A percentile compares a stretch with the other conserved stretches of the same genome.
phyloP scores from a whole-genome alignment of 1,140 invertebrate genomes.

The Temnothorax nylanderi region DNA sequence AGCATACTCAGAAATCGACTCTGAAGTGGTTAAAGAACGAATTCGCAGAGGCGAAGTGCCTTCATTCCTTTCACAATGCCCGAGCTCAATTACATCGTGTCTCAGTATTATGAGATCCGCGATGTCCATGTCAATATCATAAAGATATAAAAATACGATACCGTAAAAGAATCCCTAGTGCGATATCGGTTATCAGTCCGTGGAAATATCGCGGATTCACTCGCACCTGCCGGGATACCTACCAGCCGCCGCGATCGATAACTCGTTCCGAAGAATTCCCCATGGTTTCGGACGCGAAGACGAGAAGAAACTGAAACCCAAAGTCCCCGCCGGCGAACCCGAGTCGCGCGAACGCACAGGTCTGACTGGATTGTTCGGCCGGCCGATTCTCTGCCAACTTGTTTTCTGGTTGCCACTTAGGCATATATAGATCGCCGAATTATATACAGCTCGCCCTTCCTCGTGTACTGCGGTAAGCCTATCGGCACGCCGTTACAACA shows the following conservation, averaged over 20 bases:
- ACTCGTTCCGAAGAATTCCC: constrained; percentile 35
- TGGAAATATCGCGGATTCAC: constrained; percentile 2
- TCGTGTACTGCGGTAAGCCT: constrained; percentile 26
- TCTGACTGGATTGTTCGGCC: constrained; percentile 37
- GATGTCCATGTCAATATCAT: neutral
- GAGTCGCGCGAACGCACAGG: constrained; percentile 45
- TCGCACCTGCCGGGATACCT: constrained; percentile 5
- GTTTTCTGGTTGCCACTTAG: constrained; percentile 58
- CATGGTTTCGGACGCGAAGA: neutral
- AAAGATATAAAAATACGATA: constrained; percentile 7
- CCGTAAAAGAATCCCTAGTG: neutral
- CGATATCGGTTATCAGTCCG: neutral
- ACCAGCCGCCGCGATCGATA: constrained; percentile 61
- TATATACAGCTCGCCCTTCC: constrained; percentile 55
- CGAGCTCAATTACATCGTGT: neutral
- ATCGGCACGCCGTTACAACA: constrained; percentile 33
- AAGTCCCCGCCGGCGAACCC: neutral
- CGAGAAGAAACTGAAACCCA: neutral
- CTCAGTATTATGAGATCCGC: neutral
- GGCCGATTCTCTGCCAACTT: constrained; percentile 37
- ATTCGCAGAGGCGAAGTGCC: neutral
- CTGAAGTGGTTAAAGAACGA: neutral
- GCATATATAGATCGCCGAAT: constrained; percentile 21
- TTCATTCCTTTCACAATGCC: neutral
- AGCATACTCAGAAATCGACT: neutral